Evolutionary conservation across 1,140 invertebrate species (phyloP), one percentile per base, ranked within the genome.

Genomic region (Drosophila pseudoananassae): DNA sequence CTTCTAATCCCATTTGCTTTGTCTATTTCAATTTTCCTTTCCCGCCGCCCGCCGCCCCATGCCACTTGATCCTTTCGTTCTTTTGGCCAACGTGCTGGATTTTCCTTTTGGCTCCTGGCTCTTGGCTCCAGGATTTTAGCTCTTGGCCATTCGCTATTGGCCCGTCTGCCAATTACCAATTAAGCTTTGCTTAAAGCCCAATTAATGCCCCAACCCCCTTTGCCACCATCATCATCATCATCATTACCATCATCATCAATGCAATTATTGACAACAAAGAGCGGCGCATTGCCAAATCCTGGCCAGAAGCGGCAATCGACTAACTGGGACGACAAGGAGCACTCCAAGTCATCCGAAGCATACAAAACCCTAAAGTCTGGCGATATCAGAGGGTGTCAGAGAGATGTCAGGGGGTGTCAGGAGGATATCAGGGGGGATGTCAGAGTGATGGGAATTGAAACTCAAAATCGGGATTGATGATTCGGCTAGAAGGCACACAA

Each of bases 211-310:
- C 1, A 36, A 23, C 46, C 27, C 46, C 12, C 50, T 5, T 20
- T 53, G 38, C n/a, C 46, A 14, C 5, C 74, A 45, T 6, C 40
- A 43, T 14, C 14, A 17, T 14, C n/a, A 58, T 49, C 59, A 56
- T 57, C 68, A 72, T 63, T 66, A 79, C 73, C 78, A 68, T 60
- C 78, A 77, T 81, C 81, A 78, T 87, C 82, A 85, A 85, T 85
- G 81, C 81, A 85, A 85, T 85, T 85, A 85, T 85, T 85, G 82
- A 82, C 82, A 87, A 87, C 81, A 87, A 85, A 85, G 79, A 82
- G 70, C 73, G 60, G 76, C 81, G 68, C 64, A 63, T 68, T 57
- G 68, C 79, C 64, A 83, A 83, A 78, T 83, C 56, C 74, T 58
- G 74, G 36, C 59, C 49, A 66, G 52, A 46, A 59, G 71, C 50